These are phyloP conservation scores for Cerceris rybyensis DNA, from an alignment of 2,888 invertebrate species.

Conservation along the genomic window DNA sequence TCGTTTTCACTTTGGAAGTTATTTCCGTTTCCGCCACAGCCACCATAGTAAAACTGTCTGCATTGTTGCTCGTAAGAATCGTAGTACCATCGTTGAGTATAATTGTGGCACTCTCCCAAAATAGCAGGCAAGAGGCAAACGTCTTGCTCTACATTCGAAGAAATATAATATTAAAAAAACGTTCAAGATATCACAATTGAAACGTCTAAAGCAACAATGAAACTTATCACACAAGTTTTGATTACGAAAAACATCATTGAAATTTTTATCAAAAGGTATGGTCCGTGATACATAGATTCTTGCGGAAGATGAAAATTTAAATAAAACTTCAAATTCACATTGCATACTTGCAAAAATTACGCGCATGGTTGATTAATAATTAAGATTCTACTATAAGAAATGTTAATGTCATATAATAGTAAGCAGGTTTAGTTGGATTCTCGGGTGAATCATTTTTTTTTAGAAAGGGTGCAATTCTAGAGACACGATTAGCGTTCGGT, in stretches of 20 bases:
- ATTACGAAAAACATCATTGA: not conserved
- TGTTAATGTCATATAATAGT: not conserved
- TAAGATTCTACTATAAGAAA: not conserved
- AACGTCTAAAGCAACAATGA: constrained; percentile 6
- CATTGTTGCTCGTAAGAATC: constrained; percentile 90
- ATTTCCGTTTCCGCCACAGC: constrained; percentile 96
- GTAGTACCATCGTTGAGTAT: constrained; percentile 91
- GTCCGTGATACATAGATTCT: not conserved
- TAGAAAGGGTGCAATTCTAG: too few relatives aligned
- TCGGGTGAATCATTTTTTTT: not conserved
- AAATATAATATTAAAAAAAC: constrained; percentile 1
- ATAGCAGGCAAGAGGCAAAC: constrained; percentile 90
- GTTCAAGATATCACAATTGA: not conserved
- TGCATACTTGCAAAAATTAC: not conserved
- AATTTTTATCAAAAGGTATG: not conserved
- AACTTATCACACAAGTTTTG: not conserved
- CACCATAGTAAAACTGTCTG: constrained; percentile 92
- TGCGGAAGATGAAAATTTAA: not conserved
- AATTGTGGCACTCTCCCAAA: constrained; percentile 90
- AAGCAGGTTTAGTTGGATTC: not conserved
- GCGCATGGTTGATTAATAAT: not conserved
- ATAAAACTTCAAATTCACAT: not conserved
- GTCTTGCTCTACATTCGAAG: constrained; percentile 84
- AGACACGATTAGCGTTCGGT: not conserved
- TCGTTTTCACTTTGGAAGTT: constrained; percentile 88